Conservation (phyloP, 2,797 vertebrate species). For the Calcarius lapponicus region DNA sequence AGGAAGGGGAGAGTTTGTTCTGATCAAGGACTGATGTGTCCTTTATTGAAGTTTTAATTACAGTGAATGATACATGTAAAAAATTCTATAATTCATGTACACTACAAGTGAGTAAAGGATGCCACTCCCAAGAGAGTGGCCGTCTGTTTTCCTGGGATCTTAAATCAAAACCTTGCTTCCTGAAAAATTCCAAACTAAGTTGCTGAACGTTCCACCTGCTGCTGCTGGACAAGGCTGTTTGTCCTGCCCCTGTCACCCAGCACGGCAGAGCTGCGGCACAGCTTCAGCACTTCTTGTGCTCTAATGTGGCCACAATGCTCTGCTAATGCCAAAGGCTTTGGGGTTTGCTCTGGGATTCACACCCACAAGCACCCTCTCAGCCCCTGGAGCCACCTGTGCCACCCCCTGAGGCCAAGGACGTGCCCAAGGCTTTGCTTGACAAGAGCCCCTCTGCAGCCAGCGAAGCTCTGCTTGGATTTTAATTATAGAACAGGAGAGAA, state of each 20-base stretch:
- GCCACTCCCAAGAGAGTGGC: not conserved
- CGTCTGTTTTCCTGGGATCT: not conserved
- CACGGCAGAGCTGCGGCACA: accelerated
- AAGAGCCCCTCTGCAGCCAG: not conserved
- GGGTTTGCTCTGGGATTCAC: not conserved
- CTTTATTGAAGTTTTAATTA: not conserved
- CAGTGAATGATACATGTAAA: not conserved
- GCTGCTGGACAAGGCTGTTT: no score
- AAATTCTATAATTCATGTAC: not conserved
- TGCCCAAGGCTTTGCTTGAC: not conserved
- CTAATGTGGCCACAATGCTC: accelerated
- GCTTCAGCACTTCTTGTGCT: accelerated
- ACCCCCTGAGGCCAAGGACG: accelerated
- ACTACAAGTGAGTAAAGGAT: not conserved
- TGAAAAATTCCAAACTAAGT: not conserved
- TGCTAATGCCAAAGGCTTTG: not conserved
- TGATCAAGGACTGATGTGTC: not conserved
- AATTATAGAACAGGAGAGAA: not conserved
- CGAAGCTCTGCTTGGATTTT: not conserved
- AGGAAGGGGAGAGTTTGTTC: not conserved
- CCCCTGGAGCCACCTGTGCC: not conserved
- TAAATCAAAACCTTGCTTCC: not conserved
- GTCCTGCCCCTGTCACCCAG: accelerated
- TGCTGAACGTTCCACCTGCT: not conserved
- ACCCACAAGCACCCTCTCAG: accelerated